Base-by-base conservation (phyloP, 37 sponge, comb jelly and placozoan species). In the Halisarca cf. caerulea region DNA sequence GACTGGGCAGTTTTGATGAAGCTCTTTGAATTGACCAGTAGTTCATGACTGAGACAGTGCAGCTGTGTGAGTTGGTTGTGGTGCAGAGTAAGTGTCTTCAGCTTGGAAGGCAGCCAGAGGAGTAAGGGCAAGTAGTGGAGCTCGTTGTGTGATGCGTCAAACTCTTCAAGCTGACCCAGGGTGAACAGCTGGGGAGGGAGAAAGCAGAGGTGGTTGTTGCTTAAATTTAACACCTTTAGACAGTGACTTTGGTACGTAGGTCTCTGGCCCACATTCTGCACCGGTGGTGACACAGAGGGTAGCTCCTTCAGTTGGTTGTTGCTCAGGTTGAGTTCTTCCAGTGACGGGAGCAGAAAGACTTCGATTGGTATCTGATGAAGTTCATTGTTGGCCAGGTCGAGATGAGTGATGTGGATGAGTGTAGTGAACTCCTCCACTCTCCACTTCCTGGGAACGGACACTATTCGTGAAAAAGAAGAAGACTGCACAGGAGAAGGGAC, bases 81-180 rank as follows among this genome's bases (percentile, higher is more conserved):
- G 17, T 41, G 44, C 24, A 93, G 88, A 17, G 37, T 64, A 3
- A 93, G 69, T 7, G 0, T 82, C n/a, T 82, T 85, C 58, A 93
- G 80, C 18, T 85, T 85, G 5, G 85, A 59, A 45, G 83, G 78
- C 18, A 93, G 42, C 94, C 94, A 93, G 23, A 90, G 59, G 0
- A 84, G 82, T n/a, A 91, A 85, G 18, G 94, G 94, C 17, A 93
- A 88, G 30, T 43, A 21, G 2, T 78, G 32, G 8, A 93, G 66
- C 34, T 64, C 15, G 45, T 93, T 93, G 43, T 79, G 28, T 24
- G 80, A 74, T 4, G 84, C 88, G 36, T 59, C 75, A 37, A 93
- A 62, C 66, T 87, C 80, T 45, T 84, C 80, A 38, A 93, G 78
- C 21, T 36, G 28, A 18, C 25, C 24, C 18, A 81, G 66, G 7